These are phyloP conservation scores for Novumbra hubbsi DNA, from an alignment of 2,797 vertebrate species.

Conservation along the genomic window DNA sequence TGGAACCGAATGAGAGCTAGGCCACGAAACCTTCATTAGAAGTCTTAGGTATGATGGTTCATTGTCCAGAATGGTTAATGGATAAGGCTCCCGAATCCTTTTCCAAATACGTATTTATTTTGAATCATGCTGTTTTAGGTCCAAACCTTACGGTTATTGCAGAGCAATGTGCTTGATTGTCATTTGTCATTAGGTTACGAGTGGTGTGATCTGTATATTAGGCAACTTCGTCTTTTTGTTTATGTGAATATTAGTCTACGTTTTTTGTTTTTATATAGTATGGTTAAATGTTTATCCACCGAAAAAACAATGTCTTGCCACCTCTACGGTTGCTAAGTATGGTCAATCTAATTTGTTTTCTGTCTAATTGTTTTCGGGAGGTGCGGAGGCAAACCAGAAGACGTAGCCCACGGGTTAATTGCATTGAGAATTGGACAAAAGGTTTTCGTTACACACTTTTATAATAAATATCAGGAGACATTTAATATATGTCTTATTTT, in stretches of 20 bases:
- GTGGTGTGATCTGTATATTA: neutral
- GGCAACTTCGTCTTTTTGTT: neutral
- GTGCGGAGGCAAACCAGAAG: too few species aligned
- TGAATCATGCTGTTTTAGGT: neutral
- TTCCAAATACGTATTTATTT: constrained; percentile 20
- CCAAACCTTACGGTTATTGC: neutral
- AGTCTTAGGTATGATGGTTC: constrained; percentile 41
- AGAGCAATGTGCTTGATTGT: neutral
- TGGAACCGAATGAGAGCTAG: constrained; percentile 41
- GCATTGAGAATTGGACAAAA: too few species aligned
- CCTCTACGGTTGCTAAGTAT: too few species aligned
- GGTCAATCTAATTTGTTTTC: too few species aligned
- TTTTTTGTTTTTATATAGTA: neutral
- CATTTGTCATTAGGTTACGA: neutral
- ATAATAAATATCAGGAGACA: neutral
- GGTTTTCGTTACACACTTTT: neutral
- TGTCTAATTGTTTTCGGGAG: too few species aligned
- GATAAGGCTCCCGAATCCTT: neutral
- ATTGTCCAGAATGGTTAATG: constrained; percentile 8
- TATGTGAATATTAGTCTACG: neutral
- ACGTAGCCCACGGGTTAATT: too few species aligned
- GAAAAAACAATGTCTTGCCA: neutral
- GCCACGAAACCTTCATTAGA: constrained; percentile 36
- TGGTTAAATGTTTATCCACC: neutral
- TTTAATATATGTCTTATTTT: neutral